These are phyloP conservation scores for Peromyscus aztecus DNA, from an alignment of 2,797 vertebrate species.

Conservation along the genomic window DNA sequence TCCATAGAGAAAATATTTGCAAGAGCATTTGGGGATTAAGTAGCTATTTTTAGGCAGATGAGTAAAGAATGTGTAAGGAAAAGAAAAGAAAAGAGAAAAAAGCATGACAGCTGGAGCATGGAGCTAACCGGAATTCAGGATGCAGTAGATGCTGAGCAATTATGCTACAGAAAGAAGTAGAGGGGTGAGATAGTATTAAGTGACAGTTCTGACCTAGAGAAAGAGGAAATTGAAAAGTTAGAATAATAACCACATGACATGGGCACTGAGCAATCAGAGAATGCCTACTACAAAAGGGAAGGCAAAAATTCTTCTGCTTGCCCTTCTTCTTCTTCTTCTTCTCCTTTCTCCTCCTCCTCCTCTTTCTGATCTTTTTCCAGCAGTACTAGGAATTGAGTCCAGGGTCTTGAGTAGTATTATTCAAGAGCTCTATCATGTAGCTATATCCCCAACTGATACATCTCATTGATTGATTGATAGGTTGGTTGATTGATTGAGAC, in stretches of 20 bases:
- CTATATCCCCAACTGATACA: neutral
- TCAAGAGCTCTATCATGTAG: neutral
- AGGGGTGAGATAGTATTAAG: neutral
- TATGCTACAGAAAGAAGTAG: neutral
- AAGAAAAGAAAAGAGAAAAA: constrained; percentile 16
- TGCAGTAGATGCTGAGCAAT: neutral
- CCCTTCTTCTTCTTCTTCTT: neutral
- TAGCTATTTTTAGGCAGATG: neutral
- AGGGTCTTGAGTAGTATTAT: neutral
- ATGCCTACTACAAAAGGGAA: neutral
- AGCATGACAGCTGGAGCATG: neutral
- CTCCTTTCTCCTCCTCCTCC: neutral
- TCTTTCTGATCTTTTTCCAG: neutral
- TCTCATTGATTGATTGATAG: neutral
- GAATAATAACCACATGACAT: neutral
- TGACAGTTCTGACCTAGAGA: constrained; percentile 23
- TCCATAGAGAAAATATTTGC: constrained; percentile 30
- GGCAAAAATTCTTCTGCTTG: neutral
- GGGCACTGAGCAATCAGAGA: constrained; percentile 44
- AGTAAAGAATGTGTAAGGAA: constrained; percentile 36
- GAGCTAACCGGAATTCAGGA: neutral
- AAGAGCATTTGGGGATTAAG: neutral
- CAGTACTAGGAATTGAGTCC: neutral
- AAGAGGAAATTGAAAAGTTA: constrained; percentile 6
- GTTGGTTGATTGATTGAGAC: neutral